Base-by-base conservation (phyloP, 2,113 vertebrate genomes). In the Emberiza fucata region DNA sequence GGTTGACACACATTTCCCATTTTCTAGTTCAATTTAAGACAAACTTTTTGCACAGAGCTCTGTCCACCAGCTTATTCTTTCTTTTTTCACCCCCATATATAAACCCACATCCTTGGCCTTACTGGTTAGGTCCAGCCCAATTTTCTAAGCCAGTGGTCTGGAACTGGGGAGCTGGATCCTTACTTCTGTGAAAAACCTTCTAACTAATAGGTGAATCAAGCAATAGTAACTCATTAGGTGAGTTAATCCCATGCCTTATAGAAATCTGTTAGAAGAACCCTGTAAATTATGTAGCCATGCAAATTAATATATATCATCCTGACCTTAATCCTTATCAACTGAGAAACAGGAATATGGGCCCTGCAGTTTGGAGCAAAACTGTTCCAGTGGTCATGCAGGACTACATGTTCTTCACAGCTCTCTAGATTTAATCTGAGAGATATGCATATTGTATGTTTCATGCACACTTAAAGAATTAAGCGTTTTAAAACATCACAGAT, bases 1-100 rank as follows among this genome's bases (percentile, higher is more conserved):
- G 0, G 5, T 0, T 88, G 40, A 47, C 24, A 25, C 0, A 0
- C 18, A 10, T 77, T 80, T 68, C 31, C 23, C 4, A 48, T 48
- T 90, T 90, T 37, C 59, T 80, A 72, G 9, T 60, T 79, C 2
- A 0, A 25, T 79, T 85, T 64, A 68, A 75, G 21, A 45, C 20
- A 71, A 79, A 47, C 1, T 44, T n/a, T 61, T n/a, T 64, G 9
- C 18, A 54, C 51, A 82, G 79, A 68, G 12, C 8, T 71, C 18
- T 54, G 4, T 61, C 20, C 47, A 33, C 8, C 44, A 81, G 9
- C 3, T 75, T 51, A 24, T 72, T 72, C 22, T 66, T 71, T 48
- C 4, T 19, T 44, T 79, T 89, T 83, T 53, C 33, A 53, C 1
- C 4, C 14, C 25, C 13, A 33, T 37, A 66, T 86, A 68, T 73